Percentiles rank a stretch among this genome's conserved stretches.
Conservation (phyloP, 2,888 invertebrate genomes). For the Disparrhopalites patrizii region DNA sequence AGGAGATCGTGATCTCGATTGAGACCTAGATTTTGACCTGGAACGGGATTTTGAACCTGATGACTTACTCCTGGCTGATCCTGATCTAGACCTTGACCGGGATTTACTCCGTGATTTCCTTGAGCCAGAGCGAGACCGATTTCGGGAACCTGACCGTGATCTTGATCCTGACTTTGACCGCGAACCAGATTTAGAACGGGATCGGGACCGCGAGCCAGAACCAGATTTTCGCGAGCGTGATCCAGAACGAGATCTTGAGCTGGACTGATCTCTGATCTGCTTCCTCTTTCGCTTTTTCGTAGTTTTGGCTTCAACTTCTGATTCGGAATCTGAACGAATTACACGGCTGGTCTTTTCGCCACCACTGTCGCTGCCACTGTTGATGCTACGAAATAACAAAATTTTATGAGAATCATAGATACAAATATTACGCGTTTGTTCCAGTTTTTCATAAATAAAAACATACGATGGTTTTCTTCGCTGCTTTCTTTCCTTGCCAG, state of each 20-base stretch:
- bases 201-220: constrained; percentile 16
- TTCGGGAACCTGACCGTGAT: constrained; percentile 51
- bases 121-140: constrained; percentile 49
- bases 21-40: constrained; percentile 52
- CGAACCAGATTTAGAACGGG: constrained; percentile 26
- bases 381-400: constrained; percentile 39
- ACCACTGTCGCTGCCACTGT: constrained; percentile 48
- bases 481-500: constrained; percentile 23
- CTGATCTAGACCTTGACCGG: not conserved
- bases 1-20: constrained; percentile 51
- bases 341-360: constrained; percentile 26
- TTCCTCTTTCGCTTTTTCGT: constrained; percentile 10
- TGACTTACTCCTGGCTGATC: constrained; percentile 53
- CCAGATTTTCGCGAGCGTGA: constrained; percentile 26
- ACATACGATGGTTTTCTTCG: not conserved
- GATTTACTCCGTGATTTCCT: constrained; percentile 29
- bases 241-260: constrained; percentile 34
- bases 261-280: constrained; percentile 30
- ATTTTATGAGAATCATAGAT: not conserved
- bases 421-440: not conserved
- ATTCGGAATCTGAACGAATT: constrained; percentile 29
- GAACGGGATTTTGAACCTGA: constrained; percentile 51
- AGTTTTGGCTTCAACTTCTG: constrained; percentile 12
- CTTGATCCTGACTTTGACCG: constrained; percentile 51
- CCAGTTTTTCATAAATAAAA: not conserved